phyloP scores from a whole-genome alignment of 2,888 invertebrate species.

The Eupithecia tripunctaria region DNA sequence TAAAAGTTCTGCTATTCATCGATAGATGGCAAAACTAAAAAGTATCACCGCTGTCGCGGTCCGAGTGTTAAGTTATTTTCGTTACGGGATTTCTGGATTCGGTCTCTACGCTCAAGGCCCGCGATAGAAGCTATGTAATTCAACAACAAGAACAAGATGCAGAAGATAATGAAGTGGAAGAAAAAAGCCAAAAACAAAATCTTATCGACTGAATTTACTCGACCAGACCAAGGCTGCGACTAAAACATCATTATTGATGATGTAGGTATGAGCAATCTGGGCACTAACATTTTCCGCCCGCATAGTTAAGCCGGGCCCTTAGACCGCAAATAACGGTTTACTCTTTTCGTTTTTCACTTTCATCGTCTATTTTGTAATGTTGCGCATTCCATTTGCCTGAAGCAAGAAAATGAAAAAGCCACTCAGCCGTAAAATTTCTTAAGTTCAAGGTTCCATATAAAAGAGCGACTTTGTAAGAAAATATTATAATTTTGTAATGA shows the following conservation, averaged over 20 bases:
- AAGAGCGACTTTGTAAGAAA: constrained; percentile 35
- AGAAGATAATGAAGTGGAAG: not conserved
- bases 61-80: too few relatives aligned
- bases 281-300: not conserved
- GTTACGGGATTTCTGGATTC: too few relatives aligned
- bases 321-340: constrained; percentile 20
- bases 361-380: constrained; percentile 65
- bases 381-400: constrained; percentile 64
- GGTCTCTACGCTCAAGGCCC: too few relatives aligned
- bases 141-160: too few relatives aligned
- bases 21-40: too few relatives aligned
- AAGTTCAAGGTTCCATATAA: constrained; percentile 31
- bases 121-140: too few relatives aligned
- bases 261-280: not conserved
- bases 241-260: too few relatives aligned
- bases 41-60: too few relatives aligned
- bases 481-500: constrained; percentile 37
- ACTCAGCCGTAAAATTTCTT: constrained; percentile 55
- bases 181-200: not conserved
- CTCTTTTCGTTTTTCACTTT: constrained; percentile 42
- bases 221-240: not conserved
- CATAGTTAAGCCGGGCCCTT: constrained; percentile 14
- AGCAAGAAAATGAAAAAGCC: constrained; percentile 63
- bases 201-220: not conserved
- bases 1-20: too few relatives aligned